phyloP scores from a whole-genome alignment of 2,113 vertebrate species.

The Verasper variegatus region DNA sequence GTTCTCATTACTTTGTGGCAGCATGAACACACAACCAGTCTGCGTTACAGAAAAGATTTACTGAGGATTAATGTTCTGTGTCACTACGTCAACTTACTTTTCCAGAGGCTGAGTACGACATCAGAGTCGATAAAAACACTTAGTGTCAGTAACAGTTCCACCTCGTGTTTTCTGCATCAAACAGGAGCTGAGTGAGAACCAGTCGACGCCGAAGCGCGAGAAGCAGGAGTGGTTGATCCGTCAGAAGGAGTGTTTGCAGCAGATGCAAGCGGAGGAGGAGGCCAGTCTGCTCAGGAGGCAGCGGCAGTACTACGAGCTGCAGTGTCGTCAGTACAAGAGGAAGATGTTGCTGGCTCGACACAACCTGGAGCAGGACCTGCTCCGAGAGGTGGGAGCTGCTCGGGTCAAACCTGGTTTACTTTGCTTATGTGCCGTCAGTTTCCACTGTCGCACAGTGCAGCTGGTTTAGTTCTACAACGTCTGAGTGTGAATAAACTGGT shows the following conservation, averaged over 20 bases:
- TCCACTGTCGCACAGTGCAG: no score
- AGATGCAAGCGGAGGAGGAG: constrained; percentile 92
- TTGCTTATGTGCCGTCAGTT: no score
- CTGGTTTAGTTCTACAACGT: no score
- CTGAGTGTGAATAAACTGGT: no score
- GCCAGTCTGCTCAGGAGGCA: constrained; percentile 87
- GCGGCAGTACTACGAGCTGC: constrained; percentile 91
- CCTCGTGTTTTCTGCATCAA: neutral
- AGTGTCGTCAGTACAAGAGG: constrained; percentile 92
- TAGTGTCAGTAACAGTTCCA: no score
- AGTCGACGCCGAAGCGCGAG: constrained; percentile 91
- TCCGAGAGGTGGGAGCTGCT: constrained; percentile 84
- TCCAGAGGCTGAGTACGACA: no score
- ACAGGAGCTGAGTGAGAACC: constrained; percentile 92
- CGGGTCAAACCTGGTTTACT: neutral
- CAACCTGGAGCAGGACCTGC: constrained; percentile 92
- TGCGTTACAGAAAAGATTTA: no score
- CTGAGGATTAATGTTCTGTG: no score
- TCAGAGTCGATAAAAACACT: no score
- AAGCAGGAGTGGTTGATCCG: constrained; percentile 93
- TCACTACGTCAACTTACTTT: no score
- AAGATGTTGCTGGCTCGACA: constrained; percentile 92
- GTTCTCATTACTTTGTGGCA: no score
- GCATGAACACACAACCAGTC: no score
- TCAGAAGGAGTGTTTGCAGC: constrained; percentile 92